Percentiles rank a stretch among this genome's conserved stretches.
phyloP scores from a whole-genome alignment of 1,140 invertebrate genomes.

The Metopolophium dirhodum region DNA sequence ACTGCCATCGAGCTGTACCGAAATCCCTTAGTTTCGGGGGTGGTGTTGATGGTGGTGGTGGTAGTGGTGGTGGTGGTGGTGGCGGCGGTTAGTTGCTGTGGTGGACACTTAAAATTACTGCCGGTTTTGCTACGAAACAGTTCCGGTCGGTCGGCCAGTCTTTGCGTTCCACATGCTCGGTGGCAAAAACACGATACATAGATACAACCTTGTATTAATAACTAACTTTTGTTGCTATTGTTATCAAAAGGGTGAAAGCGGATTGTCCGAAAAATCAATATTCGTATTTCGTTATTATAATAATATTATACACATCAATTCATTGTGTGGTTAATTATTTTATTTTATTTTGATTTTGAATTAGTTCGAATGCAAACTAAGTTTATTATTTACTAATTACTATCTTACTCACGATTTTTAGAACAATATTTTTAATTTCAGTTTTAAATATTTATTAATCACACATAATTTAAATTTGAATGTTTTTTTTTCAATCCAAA shows the following conservation, averaged over 20 bases:
- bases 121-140: conserved; percentile 27
- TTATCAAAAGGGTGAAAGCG: not conserved
- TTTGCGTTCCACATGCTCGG: not conserved
- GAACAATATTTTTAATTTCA: not conserved
- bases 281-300: not conserved
- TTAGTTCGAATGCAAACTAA: not conserved
- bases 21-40: not conserved
- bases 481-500: not conserved
- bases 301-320: too few relatives aligned
- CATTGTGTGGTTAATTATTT: not conserved
- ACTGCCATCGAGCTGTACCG: not conserved
- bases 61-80: too few relatives aligned
- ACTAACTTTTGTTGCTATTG: conserved; percentile 3
- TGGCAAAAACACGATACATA: not conserved
- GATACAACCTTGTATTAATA: conserved; percentile 15
- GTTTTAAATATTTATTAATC: not conserved
- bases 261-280: not conserved
- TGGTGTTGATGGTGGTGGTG: too few relatives aligned
- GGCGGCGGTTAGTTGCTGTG: not conserved
- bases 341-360: not conserved
- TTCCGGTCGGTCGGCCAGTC: not conserved
- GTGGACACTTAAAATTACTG: conserved; percentile 46
- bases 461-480: not conserved
- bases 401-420: not conserved
- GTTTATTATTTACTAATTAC: not conserved